Evolutionary conservation across 2,113 vertebrate species (phyloP).

Genomic region (Mionectes macconnelli): DNA sequence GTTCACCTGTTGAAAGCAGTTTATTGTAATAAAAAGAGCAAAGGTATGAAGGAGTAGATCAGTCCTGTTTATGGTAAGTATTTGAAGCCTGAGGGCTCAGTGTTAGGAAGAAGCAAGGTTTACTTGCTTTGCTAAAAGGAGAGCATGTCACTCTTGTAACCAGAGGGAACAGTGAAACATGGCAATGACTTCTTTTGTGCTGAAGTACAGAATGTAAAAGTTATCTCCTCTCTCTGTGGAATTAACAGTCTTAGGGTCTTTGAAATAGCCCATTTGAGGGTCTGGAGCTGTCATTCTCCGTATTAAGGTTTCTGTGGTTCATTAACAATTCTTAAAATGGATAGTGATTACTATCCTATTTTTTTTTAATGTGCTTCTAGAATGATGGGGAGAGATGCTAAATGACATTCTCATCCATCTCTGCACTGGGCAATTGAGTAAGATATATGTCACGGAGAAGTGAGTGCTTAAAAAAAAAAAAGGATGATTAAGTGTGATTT

Average conservation of each 20-base stretch:
- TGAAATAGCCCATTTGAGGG: not conserved
- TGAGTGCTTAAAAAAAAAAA: not conserved
- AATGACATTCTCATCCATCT: constrained; percentile 1
- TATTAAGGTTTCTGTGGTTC: constrained; percentile 27
- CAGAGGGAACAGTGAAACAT: not conserved
- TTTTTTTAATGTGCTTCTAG: not conserved
- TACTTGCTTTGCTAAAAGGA: not conserved
- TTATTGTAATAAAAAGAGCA: not conserved
- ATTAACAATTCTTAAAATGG: constrained; percentile 11
- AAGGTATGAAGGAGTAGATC: not conserved
- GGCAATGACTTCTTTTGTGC: not conserved
- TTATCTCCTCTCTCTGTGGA: not conserved
- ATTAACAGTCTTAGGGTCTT: not conserved
- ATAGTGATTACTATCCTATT: not conserved
- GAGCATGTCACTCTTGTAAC: not conserved
- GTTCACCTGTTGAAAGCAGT: not conserved
- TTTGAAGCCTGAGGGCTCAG: not conserved
- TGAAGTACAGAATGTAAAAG: not conserved
- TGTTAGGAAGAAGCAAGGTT: not conserved
- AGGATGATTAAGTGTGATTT: not conserved
- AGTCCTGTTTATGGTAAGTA: not conserved
- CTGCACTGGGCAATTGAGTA: constrained; percentile 26
- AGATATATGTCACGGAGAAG: not conserved
- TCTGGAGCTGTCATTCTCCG: constrained; percentile 13
- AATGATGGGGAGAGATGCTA: not conserved